phyloP scores from a whole-genome alignment of 2,888 invertebrate species.

The Muscina levida region DNA sequence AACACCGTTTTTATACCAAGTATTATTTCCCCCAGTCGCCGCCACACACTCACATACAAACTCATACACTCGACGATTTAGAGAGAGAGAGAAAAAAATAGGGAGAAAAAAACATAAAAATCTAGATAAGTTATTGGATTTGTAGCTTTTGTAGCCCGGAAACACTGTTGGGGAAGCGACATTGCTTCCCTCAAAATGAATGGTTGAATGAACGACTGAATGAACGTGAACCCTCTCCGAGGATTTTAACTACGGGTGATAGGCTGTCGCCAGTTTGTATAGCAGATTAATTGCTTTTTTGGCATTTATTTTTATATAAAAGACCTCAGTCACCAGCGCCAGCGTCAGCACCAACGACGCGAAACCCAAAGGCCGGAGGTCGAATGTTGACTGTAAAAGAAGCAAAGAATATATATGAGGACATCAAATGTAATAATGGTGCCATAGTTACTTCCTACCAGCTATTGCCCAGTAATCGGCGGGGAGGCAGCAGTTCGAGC shows the following conservation, averaged over 20 bases:
- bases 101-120: constrained; percentile 70
- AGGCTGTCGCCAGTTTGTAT: constrained; percentile 69
- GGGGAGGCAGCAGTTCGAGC: too few species aligned
- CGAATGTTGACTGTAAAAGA: neutral
- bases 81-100: constrained; percentile 30
- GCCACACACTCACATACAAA: neutral
- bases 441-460: neutral
- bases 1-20: constrained; percentile 38
- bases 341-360: neutral
- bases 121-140: constrained; percentile 79
- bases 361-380: constrained; percentile 21
- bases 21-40: constrained; percentile 11
- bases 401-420: neutral
- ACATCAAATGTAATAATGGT: constrained; percentile 6
- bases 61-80: constrained; percentile 20
- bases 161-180: constrained; percentile 50
- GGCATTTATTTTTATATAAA: constrained; percentile 62
- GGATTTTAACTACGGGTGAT: constrained; percentile 59
- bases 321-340: neutral
- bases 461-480: too few species aligned
- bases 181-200: constrained; percentile 32
- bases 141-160: constrained; percentile 64
- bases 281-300: constrained; percentile 77
- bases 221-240: constrained; percentile 53
- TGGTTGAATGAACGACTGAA: constrained; percentile 39